A percentile compares a stretch with the other conserved stretches of the same genome.
Conservation (phyloP, 2,113 vertebrate genomes). For the Aepyceros melampus region DNA sequence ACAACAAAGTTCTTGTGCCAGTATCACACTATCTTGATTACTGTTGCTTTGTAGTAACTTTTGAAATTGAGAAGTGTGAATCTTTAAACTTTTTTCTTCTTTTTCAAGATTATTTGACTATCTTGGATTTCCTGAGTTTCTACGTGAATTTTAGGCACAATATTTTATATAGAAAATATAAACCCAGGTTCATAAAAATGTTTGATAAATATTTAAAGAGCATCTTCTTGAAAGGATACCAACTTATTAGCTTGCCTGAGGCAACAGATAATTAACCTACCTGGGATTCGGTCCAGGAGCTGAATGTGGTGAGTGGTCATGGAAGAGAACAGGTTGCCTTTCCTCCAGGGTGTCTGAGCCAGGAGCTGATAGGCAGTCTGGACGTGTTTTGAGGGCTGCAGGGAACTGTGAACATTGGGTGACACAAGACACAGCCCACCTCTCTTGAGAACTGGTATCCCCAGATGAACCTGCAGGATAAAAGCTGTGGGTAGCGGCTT, state of each 20-base stretch:
- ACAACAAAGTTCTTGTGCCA: not conserved
- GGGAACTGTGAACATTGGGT: not conserved
- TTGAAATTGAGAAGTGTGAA: not conserved
- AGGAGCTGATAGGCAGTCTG: not conserved
- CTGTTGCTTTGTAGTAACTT: not conserved
- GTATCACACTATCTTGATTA: not conserved
- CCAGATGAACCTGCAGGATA: not conserved
- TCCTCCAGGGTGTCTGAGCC: not conserved
- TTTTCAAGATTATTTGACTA: not conserved
- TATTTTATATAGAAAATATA: not conserved
- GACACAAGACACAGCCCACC: not conserved
- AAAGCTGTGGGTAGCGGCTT: not conserved
- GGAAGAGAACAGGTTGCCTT: not conserved
- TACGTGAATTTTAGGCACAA: not conserved
- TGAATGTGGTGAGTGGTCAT: not conserved
- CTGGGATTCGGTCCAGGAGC: not conserved
- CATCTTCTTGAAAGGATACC: not conserved
- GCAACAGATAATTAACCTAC: not conserved
- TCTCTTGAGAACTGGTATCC: not conserved
- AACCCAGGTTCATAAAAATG: not conserved
- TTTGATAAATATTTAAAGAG: not conserved
- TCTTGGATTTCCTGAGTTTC: not conserved
- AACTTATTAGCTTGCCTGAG: not conserved
- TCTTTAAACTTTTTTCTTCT: not conserved
- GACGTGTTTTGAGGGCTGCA: not conserved